Conservation (phyloP, 2,888 invertebrate genomes). For the Euspilapteryx auroguttella region DNA sequence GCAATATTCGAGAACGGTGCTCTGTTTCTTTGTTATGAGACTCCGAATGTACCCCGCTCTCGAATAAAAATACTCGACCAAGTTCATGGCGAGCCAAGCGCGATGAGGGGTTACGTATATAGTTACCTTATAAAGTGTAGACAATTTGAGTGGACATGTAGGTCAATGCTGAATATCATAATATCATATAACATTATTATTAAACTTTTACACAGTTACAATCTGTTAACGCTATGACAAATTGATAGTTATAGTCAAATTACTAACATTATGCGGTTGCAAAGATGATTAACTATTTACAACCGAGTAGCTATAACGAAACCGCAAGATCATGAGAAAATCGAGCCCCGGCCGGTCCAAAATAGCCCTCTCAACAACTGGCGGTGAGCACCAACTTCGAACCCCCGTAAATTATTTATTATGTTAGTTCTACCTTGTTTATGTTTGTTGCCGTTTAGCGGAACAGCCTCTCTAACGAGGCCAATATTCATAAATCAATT, state of each 20-base stretch:
- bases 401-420: slow-evolving; percentile 52
- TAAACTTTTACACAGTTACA: no score
- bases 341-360: no score
- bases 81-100: no score
- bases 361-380: no score
- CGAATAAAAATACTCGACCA: no score
- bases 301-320: slow-evolving; percentile 42
- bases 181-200: no score
- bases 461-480: slow-evolving; percentile 23
- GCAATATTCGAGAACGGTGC: slow-evolving; percentile 9
- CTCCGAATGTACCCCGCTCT: neutral
- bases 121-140: no score
- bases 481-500: slow-evolving; percentile 27
- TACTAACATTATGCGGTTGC: slow-evolving; percentile 1
- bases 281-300: slow-evolving; percentile 51
- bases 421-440: slow-evolving; percentile 44
- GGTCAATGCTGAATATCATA: no score
- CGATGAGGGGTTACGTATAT: no score
- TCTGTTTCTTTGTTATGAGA: slow-evolving; percentile 4
- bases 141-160: no score
- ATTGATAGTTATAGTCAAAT: neutral
- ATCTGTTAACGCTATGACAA: neutral
- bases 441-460: slow-evolving; percentile 33
- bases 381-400: no score
- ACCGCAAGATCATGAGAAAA: slow-evolving; percentile 58